Base-by-base conservation (phyloP, 2,888 invertebrate species). In the Drosophila quasianomalipes region DNA sequence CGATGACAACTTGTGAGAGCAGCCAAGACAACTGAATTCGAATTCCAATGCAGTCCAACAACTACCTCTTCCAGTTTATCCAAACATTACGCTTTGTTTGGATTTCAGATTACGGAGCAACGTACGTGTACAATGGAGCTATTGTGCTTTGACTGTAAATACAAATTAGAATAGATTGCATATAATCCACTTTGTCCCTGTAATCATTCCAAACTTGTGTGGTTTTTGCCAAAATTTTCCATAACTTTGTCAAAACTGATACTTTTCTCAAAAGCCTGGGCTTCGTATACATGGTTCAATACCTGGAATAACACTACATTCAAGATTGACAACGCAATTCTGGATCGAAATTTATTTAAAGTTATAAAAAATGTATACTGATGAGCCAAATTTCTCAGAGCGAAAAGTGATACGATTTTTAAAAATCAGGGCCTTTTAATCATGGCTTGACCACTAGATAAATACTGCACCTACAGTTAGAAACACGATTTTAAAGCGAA, bases 1-100 rank as follows among this genome's bases (percentile, higher is more conserved):
- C 73, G 67, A 70, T 78, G 81, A 83, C 81, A 82, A 51, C 64
- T 63, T 70, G 82, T 60, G 79, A 74, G 76, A 73, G 59, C 61
- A 53, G 49, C 35, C 44, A 22, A 26, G 58, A 60, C 59, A 76
- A 66, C 57, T 53, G 65, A 67, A 77, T 76, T 68, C 60, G 37
- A 41, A 59, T 59, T 60, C 22, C 35, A 63, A 61, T 65, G 44
- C 22, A 44, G 30, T 70, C 47, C 51, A 55, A 54, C 66, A 47
- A 61, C 59, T 81, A 69, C 81, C 79, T 78, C 82, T 81, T 81
- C 78, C 52, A 73, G 70, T 69, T 55, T 30, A 60, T 63, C 55
- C 60, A 49, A 55, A 49, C 59, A 70, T 76, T 64, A 60, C n/a
- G 60, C 66, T 65, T 81, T 79, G 63, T 81, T 64, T 51, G 31